These are phyloP conservation scores for Ceuthmochares aereus DNA, from an alignment of 2,113 vertebrate genomes.

Conservation along the genomic window DNA sequence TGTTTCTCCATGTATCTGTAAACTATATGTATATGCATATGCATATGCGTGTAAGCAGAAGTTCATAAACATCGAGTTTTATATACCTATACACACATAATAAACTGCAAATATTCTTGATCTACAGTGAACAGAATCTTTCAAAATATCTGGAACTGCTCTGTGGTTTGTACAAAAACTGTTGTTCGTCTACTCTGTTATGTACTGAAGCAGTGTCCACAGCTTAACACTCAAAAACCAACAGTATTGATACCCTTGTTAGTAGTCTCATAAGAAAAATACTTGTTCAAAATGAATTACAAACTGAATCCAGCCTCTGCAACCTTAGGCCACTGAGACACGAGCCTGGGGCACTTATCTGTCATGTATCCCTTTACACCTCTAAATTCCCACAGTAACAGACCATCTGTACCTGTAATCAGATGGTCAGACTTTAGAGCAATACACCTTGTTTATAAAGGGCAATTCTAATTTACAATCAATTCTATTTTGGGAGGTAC, in stretches of 20 bases:
- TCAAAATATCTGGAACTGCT: neutral
- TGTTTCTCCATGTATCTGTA: neutral
- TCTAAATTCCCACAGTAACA: conserved; percentile 31
- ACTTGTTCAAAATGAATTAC: conserved; percentile 16
- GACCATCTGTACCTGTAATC: conserved; percentile 57
- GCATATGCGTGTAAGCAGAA: neutral
- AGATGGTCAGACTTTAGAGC: conserved; percentile 36
- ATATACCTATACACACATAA: neutral
- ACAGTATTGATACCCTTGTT: neutral
- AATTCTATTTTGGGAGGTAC: conserved; percentile 43
- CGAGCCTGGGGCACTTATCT: conserved; percentile 22
- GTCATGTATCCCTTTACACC: conserved; percentile 66
- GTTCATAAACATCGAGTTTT: neutral
- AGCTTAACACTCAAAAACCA: neutral
- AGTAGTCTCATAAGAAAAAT: neutral
- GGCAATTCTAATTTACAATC: conserved; percentile 62
- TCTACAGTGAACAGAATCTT: neutral
- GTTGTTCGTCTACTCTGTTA: neutral
- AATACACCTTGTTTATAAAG: conserved; percentile 54
- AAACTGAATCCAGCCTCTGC: neutral
- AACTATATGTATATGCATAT: neutral
- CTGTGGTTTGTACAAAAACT: neutral
- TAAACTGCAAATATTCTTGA: neutral
- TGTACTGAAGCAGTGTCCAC: neutral
- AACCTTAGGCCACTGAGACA: conserved; percentile 50